A percentile compares a stretch with the other conserved stretches of the same genome.
Evolutionary conservation across 2,797 vertebrate genomes (phyloP).

Genomic region (Threskiornis aethiopicus): DNA sequence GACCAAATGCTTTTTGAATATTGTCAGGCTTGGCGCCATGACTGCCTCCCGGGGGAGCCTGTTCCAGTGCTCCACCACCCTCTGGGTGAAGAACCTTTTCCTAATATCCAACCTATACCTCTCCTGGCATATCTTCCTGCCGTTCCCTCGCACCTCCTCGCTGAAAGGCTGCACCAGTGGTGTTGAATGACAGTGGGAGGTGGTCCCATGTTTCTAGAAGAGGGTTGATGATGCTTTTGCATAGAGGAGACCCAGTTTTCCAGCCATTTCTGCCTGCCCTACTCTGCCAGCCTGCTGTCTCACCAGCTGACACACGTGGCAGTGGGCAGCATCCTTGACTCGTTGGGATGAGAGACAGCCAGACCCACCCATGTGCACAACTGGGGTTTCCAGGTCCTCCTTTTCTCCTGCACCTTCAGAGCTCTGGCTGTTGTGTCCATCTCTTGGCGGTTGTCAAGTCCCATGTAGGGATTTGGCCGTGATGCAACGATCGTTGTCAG

Average conservation of each 20-base stretch:
- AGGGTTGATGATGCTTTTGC: not conserved
- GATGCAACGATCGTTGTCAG: not conserved
- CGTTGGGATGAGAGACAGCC: rapidly evolving
- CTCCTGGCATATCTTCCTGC: too few relatives aligned
- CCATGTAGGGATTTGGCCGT: not conserved
- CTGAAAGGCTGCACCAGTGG: not conserved
- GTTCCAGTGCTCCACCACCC: too few relatives aligned
- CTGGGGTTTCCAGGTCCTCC: not conserved
- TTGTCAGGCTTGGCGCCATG: too few relatives aligned
- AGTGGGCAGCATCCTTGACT: not conserved
- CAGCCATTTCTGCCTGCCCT: not conserved
- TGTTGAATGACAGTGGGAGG: not conserved
- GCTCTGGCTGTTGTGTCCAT: not conserved
- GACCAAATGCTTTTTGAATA: too few relatives aligned
- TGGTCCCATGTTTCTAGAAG: not conserved
- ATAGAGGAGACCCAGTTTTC: not conserved
- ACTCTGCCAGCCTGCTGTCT: not conserved
- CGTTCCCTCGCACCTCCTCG: not conserved
- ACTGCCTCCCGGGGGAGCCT: too few relatives aligned
- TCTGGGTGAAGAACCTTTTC: too few relatives aligned
- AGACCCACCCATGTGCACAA: not conserved
- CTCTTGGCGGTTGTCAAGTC: not conserved
- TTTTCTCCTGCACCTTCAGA: not conserved
- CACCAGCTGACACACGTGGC: not conserved
- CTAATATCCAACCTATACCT: too few relatives aligned